These are phyloP conservation scores for Calliopum simillimum DNA, from an alignment of 2,888 invertebrate species.

Conservation along the genomic window DNA sequence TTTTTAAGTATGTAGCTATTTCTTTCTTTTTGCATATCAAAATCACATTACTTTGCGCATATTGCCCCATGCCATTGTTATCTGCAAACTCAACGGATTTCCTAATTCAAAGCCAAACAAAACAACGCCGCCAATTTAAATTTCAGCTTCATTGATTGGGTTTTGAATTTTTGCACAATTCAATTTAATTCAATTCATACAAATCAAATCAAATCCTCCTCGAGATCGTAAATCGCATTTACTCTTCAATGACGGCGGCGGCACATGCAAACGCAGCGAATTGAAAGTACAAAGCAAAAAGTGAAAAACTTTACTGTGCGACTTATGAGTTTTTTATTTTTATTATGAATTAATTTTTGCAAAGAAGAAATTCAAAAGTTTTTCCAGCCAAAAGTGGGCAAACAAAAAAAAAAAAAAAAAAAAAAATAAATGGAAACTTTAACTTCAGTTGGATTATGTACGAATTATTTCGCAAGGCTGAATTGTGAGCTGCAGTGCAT, in stretches of 20 bases:
- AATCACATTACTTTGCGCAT: too few species aligned
- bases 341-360: conserved; percentile 30
- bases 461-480: too few species aligned
- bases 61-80: too few species aligned
- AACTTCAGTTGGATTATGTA: too few species aligned
- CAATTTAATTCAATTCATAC: conserved; percentile 21
- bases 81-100: too few species aligned
- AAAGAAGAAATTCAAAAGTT: conserved; percentile 7
- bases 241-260: neutral
- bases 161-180: conserved; percentile 3
- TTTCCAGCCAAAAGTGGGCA: neutral
- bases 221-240: neutral
- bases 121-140: conserved; percentile 6
- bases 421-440: too few species aligned
- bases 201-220: conserved; percentile 9
- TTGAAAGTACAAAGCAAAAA: neutral
- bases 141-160: conserved; percentile 15
- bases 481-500: neutral
- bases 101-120: too few species aligned
- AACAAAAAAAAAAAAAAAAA: neutral
- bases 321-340: conserved; percentile 27
- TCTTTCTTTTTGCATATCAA: too few species aligned
- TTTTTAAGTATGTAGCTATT: too few species aligned
- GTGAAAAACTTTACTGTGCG: neutral
- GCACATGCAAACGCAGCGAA: neutral